phyloP scores from a whole-genome alignment of 2,888 invertebrate species.

The Erebia ligea region DNA sequence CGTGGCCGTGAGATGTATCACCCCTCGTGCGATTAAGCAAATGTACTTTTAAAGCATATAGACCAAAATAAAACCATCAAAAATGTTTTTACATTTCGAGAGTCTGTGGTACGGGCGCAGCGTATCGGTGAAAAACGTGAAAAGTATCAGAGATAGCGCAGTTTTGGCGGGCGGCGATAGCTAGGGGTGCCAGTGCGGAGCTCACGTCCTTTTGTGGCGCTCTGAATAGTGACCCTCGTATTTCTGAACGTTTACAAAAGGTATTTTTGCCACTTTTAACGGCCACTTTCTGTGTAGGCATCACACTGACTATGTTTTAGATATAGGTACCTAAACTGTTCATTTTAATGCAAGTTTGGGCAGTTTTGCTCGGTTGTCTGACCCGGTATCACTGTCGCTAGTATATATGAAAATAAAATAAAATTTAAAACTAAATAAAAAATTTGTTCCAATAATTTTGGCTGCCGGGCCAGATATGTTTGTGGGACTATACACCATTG shows the following conservation, averaged over 20 bases:
- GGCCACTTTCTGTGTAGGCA: neutral
- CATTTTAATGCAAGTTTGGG: too few species aligned
- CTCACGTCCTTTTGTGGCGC: slow-evolving; percentile 28
- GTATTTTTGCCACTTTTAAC: slow-evolving; percentile 19
- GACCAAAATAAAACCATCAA: neutral
- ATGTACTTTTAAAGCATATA: neutral
- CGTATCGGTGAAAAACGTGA: slow-evolving; percentile 74
- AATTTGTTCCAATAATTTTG: too few species aligned
- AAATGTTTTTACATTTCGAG: neutral
- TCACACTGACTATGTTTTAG: neutral
- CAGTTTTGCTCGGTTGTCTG: too few species aligned
- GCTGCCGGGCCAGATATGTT: too few species aligned
- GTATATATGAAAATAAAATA: too few species aligned
- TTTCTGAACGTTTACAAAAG: slow-evolving; percentile 22
- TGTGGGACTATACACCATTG: too few species aligned
- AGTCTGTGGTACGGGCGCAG: slow-evolving; percentile 17
- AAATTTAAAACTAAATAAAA: too few species aligned
- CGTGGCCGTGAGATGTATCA: too few species aligned
- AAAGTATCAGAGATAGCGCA: slow-evolving; percentile 74
- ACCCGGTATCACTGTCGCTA: too few species aligned
- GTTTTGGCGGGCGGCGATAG: slow-evolving; percentile 66
- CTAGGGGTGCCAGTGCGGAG: slow-evolving; percentile 45
- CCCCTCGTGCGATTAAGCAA: too few species aligned
- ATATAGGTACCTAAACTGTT: too few species aligned
- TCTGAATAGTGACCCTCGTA: slow-evolving; percentile 17